Conservation (phyloP, 1,140 invertebrate genomes). For the Drosophila ficusphila region DNA sequence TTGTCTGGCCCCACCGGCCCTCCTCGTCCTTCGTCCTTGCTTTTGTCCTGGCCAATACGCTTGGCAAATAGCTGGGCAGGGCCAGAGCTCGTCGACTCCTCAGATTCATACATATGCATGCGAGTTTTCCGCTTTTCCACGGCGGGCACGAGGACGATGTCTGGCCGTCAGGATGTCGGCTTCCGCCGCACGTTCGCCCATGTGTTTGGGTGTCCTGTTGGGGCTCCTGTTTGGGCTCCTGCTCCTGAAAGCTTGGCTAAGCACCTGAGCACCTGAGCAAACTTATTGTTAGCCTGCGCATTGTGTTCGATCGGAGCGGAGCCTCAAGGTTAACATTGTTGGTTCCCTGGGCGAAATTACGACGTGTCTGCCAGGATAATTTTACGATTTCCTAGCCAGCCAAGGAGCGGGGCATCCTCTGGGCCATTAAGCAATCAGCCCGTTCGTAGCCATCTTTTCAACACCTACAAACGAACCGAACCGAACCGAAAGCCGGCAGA, state of each 20-base stretch:
- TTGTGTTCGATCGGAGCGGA: conserved; percentile 65
- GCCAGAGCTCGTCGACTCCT: conserved; percentile 32
- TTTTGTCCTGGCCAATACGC: conserved; percentile 71
- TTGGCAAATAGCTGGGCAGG: conserved; percentile 76
- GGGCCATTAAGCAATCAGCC: conserved; percentile 69
- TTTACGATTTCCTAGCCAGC: conserved; percentile 82
- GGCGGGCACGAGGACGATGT: conserved; percentile 20
- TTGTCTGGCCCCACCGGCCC: conserved; percentile 24
- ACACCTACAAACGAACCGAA: conserved; percentile 67
- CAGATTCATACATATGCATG: conserved; percentile 66
- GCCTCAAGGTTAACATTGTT: conserved; percentile 73
- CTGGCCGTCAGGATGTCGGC: conserved; percentile 53
- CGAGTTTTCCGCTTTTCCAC: conserved; percentile 79
- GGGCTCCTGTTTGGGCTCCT: background rate
- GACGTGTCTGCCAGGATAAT: conserved; percentile 84
- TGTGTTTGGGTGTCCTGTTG: conserved; percentile 3
- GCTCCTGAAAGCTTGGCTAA: conserved; percentile 73
- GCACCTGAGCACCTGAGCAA: conserved; percentile 81
- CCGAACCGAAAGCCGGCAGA: conserved; percentile 20
- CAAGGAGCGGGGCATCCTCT: conserved; percentile 15
- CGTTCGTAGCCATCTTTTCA: conserved; percentile 58
- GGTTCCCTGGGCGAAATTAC: conserved; percentile 60
- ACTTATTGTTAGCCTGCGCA: conserved; percentile 80
- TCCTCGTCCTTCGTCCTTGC: conserved; percentile 9
- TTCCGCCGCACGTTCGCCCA: conserved; percentile 58